Evolutionary conservation across 92 coral and sea anemone genomes (phyloP).

Genomic region (Montipora capitata): DNA sequence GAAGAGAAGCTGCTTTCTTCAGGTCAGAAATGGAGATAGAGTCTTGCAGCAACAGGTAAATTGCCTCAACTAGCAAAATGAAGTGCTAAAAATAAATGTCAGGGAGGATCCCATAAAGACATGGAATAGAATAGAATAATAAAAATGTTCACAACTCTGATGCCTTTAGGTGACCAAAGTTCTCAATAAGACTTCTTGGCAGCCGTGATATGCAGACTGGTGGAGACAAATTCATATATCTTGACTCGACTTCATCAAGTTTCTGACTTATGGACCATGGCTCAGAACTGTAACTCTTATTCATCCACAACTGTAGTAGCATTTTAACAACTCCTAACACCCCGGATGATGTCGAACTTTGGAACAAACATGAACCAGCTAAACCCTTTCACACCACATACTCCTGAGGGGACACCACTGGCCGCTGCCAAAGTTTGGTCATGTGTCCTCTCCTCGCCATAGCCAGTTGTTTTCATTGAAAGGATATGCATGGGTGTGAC

Average conservation of each 20-base stretch:
- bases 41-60: slow-evolving; percentile 17
- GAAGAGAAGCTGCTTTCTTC: slow-evolving; percentile 24
- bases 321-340: slow-evolving; percentile 68
- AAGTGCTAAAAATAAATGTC: slow-evolving; percentile 50
- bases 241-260: slow-evolving; percentile 29
- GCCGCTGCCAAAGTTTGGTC: slow-evolving; percentile 47
- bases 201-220: slow-evolving; percentile 17
- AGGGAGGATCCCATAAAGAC: slow-evolving; percentile 60
- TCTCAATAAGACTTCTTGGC: slow-evolving; percentile 47
- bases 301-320: slow-evolving; percentile 59
- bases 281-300: slow-evolving; percentile 48
- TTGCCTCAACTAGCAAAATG: slow-evolving; percentile 46
- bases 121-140: slow-evolving; percentile 39
- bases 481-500: slow-evolving; percentile 76
- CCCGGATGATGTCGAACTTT: slow-evolving; percentile 57
- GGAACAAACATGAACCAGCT: slow-evolving; percentile 62
- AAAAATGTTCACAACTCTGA: slow-evolving; percentile 58
- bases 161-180: slow-evolving; percentile 63
- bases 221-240: slow-evolving; percentile 45
- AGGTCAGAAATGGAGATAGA: slow-evolving; percentile 41
- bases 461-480: slow-evolving; percentile 46
- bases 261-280: slow-evolving; percentile 68
- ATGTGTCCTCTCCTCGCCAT: slow-evolving; percentile 48
- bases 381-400: slow-evolving; percentile 53
- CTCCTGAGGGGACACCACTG: slow-evolving; percentile 30